Evolutionary conservation across 2,113 vertebrate species (phyloP).

Genomic region (Ardeotis arabs): DNA sequence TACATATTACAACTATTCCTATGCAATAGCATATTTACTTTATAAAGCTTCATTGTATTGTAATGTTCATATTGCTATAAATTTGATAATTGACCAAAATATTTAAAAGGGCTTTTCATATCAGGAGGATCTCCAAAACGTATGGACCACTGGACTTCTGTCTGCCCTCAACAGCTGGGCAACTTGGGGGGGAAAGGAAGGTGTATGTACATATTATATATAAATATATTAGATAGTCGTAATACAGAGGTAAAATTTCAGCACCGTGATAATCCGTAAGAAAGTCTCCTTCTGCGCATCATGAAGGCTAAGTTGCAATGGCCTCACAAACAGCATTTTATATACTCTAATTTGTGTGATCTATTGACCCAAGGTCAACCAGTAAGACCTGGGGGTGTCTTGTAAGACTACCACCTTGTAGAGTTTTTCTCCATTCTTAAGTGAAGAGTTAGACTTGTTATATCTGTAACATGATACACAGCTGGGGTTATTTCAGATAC

Average conservation of each 20-base stretch:
- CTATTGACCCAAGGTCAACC: not conserved
- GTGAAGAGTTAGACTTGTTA: not conserved
- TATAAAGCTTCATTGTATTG: not conserved
- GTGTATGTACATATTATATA: not conserved
- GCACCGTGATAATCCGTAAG: not conserved
- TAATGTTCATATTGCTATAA: not conserved
- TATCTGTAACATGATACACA: not conserved
- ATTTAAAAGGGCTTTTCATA: not conserved
- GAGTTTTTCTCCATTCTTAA: not conserved
- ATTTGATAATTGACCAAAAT: not conserved
- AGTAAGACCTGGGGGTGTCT: not conserved
- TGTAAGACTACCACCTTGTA: not conserved
- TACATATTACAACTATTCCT: not conserved
- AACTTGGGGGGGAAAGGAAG: not conserved
- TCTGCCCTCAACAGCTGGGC: not conserved
- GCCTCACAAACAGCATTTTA: not conserved
- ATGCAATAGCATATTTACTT: not conserved
- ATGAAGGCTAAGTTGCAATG: not conserved
- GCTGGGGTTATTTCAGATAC: not conserved
- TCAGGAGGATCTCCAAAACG: not conserved
- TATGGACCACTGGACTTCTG: not conserved
- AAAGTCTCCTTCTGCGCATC: not conserved
- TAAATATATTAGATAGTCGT: not conserved
- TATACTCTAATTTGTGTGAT: not conserved
- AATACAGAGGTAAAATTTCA: not conserved